phyloP scores from a whole-genome alignment of 2,113 vertebrate genomes.

The Sebastes fasciatus region DNA sequence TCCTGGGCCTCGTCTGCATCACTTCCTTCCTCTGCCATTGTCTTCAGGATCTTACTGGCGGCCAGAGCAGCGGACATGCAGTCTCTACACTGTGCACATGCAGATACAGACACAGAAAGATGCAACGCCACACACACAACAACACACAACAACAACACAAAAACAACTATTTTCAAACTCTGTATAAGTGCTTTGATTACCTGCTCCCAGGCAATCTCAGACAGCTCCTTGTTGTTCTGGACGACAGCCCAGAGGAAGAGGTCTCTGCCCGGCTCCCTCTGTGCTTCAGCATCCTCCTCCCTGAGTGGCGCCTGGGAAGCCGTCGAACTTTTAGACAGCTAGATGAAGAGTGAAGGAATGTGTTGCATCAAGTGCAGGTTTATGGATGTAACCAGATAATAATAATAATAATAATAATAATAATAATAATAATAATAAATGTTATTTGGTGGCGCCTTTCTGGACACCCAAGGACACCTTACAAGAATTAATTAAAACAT shows the following conservation, averaged over 20 bases:
- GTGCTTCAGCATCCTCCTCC: slow-evolving; percentile 15
- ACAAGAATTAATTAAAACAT: too few relatives aligned
- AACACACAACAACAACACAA: neutral
- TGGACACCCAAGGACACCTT: too few relatives aligned
- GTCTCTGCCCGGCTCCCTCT: slow-evolving; percentile 85
- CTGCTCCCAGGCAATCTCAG: slow-evolving; percentile 94
- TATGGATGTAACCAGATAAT: neutral
- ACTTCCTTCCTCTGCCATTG: slow-evolving; percentile 87
- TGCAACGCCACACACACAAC: neutral
- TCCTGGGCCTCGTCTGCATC: slow-evolving; percentile 85
- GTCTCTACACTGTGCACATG: slow-evolving; percentile 84
- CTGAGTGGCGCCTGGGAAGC: slow-evolving; percentile 8
- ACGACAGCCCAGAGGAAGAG: slow-evolving; percentile 95
- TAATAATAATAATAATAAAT: too few relatives aligned
- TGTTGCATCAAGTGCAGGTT: neutral
- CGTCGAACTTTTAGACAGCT: slow-evolving; percentile 65
- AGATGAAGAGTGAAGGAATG: slow-evolving; percentile 5
- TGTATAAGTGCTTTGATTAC: slow-evolving; percentile 72
- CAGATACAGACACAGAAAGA: slow-evolving; percentile 22
- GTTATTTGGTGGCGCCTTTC: too few relatives aligned
- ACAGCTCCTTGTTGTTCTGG: slow-evolving; percentile 92
- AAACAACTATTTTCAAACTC: neutral
- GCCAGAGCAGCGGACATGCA: slow-evolving; percentile 89
- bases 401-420: too few relatives aligned
- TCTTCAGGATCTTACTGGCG: slow-evolving; percentile 95